These are phyloP conservation scores for Aplochiton taeniatus DNA, from an alignment of 2,797 vertebrate genomes.

Conservation along the genomic window DNA sequence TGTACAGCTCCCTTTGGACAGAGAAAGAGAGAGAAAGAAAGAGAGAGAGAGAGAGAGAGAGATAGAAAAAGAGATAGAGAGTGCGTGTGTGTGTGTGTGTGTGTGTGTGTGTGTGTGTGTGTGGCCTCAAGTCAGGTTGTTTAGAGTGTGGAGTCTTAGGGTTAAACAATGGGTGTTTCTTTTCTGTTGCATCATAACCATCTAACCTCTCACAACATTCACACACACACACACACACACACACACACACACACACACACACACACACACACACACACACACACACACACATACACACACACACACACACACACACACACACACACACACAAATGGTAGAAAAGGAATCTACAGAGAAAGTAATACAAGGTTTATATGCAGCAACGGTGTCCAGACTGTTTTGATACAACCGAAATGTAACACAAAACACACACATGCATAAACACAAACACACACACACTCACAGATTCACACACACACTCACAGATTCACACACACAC, in stretches of 20 bases:
- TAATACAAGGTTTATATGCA: neutral
- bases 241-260: conserved; percentile 1
- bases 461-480: conserved; percentile 17
- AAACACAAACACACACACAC: neutral
- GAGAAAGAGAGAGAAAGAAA: too few species aligned
- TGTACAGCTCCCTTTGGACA: too few species aligned
- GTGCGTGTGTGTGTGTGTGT: too few species aligned
- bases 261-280: conserved; percentile 3
- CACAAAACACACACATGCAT: neutral
- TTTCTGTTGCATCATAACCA: too few species aligned
- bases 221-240: conserved; percentile 7
- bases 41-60: too few species aligned
- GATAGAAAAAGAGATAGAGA: too few species aligned
- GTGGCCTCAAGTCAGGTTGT: too few species aligned
- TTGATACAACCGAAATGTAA: neutral
- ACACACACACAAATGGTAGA: neutral
- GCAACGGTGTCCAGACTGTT: neutral
- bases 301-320: conserved; percentile 16
- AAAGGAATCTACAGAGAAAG: neutral
- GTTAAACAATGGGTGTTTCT: too few species aligned
- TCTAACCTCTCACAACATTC: neutral
- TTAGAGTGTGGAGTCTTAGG: too few species aligned
- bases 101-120: too few species aligned
- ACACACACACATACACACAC: conserved; percentile 17
- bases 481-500: conserved; percentile 9